Evolutionary conservation across 2,113 vertebrate genomes (phyloP), one percentile per base, ranked within the genome.

Genomic region (Deroptyus accipitrinus): DNA sequence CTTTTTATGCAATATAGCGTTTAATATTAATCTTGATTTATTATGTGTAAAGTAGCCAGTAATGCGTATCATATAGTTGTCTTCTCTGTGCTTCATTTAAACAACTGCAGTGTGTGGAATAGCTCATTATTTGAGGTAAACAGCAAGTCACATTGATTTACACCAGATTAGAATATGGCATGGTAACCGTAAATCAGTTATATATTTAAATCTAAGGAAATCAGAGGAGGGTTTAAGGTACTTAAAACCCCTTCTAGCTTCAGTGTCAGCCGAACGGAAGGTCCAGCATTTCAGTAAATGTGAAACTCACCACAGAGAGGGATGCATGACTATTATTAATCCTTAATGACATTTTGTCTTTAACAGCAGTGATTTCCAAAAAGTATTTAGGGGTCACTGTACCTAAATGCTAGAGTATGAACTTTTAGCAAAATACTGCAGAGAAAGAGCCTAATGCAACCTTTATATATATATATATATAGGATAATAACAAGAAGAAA

Each of bases 1-100:
- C 12, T 42, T 88, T 76, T 83, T 54, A 69, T 77, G 13, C 17
- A 91, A 54, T n/a, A 52, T 30, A 68, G 66, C 30, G 3, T 73
- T 84, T 85, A 91, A 89, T 95, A 92, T 87, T 83, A 95, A 76
- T 83, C 41, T 73, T 83, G 37, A 83, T 86, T 86, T 92, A 92
- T 87, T 74, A 64, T 33, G 9, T 59, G n/a, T 83, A 49, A 95
- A 76, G 28, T 62, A 88, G 33, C 20, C 49, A 91, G 12, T 48
- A 90, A 83, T 46, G n/a, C 27, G 33, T 79, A 42, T 69, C 17
- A 41, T 49, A 80, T 57, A 85, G 70, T 82, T 61, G 42, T 35
- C 46, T 81, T 79, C 55, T 72, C 13, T 52, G 49, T 76, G 67
- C 52, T 91, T 94, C 86, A 72, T 92, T 92, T 85, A 74, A 85